Evolutionary conservation across 1,140 invertebrate genomes (phyloP).

Genomic region (Lasioglossum albipes): DNA sequence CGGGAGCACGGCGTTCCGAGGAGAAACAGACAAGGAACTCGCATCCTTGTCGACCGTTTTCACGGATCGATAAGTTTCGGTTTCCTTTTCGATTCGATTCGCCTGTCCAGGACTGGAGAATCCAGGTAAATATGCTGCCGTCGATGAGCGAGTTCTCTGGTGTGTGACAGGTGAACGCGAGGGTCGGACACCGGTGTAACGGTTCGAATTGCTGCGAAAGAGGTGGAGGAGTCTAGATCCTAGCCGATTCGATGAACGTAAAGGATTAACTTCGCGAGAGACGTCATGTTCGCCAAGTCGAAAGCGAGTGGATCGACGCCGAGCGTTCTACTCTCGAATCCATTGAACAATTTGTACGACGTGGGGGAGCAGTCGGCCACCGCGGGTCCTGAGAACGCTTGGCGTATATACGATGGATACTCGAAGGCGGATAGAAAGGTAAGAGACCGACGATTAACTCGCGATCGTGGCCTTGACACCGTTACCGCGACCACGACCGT

Average conservation of each 20-base stretch:
- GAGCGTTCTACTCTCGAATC: slow-evolving; percentile 84
- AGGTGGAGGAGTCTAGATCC: neutral
- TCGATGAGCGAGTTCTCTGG: no score
- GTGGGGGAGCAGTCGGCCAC: slow-evolving; percentile 92
- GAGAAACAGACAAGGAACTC: no score
- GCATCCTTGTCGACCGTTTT: no score
- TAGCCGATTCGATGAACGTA: slow-evolving; percentile 29
- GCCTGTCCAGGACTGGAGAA: no score
- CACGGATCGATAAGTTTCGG: no score
- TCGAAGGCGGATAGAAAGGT: slow-evolving; percentile 95
- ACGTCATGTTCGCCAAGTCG: slow-evolving; percentile 87
- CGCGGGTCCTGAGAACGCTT: slow-evolving; percentile 94
- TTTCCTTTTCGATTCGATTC: no score
- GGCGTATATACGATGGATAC: slow-evolving; percentile 95
- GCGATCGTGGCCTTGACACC: neutral
- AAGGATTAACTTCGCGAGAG: slow-evolving; percentile 1
- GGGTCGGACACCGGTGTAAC: no score
- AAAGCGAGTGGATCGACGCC: slow-evolving; percentile 82
- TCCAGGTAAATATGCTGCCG: no score
- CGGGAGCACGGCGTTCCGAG: no score
- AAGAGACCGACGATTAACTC: slow-evolving; percentile 65
- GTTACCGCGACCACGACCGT: neutral
- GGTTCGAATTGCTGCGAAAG: no score
- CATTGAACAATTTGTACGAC: slow-evolving; percentile 93
- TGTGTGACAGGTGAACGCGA: no score